Percentiles rank a stretch among this genome's conserved stretches.
These are phyloP conservation scores for Phaethon lepturus DNA, from an alignment of 2,113 vertebrate genomes.

Conservation along the genomic window DNA sequence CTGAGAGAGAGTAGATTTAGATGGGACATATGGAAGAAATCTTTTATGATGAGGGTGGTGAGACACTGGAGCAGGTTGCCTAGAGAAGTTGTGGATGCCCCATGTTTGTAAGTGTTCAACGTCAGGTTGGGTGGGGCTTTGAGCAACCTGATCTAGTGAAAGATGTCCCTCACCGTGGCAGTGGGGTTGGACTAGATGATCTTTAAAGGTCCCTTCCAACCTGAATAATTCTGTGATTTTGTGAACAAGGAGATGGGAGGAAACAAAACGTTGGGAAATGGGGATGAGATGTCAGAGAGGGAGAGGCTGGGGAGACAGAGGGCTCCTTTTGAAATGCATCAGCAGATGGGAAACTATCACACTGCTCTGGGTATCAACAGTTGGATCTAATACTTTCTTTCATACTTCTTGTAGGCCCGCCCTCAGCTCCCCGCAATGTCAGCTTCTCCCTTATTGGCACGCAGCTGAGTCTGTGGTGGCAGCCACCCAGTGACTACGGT, in stretches of 20 bases:
- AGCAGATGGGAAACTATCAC: background rate
- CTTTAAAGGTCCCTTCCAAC: background rate
- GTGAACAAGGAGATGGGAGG: background rate
- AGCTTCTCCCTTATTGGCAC: constrained; percentile 73
- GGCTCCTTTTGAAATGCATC: background rate
- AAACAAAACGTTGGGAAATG: background rate
- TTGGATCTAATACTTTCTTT: background rate
- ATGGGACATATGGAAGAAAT: background rate
- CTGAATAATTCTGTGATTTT: background rate
- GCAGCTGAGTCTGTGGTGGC: constrained; percentile 76
- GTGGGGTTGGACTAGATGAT: background rate
- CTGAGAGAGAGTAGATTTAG: background rate
- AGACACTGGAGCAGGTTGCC: background rate
- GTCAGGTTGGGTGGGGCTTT: background rate
- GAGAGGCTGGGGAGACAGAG: background rate
- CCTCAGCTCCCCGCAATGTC: constrained; percentile 76
- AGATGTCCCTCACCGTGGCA: background rate
- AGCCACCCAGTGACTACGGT: constrained; percentile 69
- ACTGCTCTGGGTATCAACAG: background rate
- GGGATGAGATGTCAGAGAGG: background rate
- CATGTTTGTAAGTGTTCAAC: background rate
- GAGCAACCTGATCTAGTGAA: background rate
- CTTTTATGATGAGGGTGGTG: background rate
- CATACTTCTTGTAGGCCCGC: constrained; percentile 69
- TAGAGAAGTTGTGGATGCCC: background rate